A percentile compares a stretch with the other conserved stretches of the same genome.
These are phyloP conservation scores for Tachystola acroxantha DNA, from an alignment of 2,888 invertebrate species.

Conservation along the genomic window DNA sequence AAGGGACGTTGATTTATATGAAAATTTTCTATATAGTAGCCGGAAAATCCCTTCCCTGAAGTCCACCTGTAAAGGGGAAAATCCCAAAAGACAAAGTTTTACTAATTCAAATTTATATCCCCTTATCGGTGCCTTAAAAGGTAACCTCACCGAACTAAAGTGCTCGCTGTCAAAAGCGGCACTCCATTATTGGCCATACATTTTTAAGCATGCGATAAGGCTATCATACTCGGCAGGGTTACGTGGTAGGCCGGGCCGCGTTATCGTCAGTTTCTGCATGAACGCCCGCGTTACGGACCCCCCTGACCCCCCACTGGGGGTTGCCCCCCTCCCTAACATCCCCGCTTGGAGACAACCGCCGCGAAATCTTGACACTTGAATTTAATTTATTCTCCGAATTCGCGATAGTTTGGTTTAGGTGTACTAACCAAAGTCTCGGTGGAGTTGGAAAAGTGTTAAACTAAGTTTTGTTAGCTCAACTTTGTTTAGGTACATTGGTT, in stretches of 20 bases:
- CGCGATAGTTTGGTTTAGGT: constrained; percentile 12
- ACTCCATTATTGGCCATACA: constrained; percentile 68
- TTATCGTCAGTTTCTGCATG: constrained; percentile 77
- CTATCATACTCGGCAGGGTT: constrained; percentile 59
- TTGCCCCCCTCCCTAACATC: constrained; percentile 21
- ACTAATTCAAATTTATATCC: constrained; percentile 24
- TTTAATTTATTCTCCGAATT: constrained; percentile 54
- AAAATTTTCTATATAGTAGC: background rate
- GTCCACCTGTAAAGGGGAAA: background rate
- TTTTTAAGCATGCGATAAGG: constrained; percentile 65
- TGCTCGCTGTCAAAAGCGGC: constrained; percentile 39
- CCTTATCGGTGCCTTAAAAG: constrained; percentile 21
- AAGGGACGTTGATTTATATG: too few species aligned
- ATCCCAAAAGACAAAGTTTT: constrained; percentile 2
- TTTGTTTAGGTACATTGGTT: too few species aligned
- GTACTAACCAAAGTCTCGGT: background rate
- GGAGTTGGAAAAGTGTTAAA: background rate
- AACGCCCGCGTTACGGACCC: constrained; percentile 69
- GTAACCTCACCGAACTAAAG: constrained; percentile 30
- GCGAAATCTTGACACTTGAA: constrained; percentile 71
- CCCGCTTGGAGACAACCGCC: constrained; percentile 46
- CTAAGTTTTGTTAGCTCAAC: background rate
- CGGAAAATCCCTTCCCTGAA: background rate
- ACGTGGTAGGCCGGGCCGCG: constrained; percentile 70
- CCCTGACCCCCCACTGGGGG: constrained; percentile 22